Percentiles rank a stretch among this genome's conserved stretches.
phyloP scores from a whole-genome alignment of 2,113 vertebrate species.

The Pitta sordida region DNA sequence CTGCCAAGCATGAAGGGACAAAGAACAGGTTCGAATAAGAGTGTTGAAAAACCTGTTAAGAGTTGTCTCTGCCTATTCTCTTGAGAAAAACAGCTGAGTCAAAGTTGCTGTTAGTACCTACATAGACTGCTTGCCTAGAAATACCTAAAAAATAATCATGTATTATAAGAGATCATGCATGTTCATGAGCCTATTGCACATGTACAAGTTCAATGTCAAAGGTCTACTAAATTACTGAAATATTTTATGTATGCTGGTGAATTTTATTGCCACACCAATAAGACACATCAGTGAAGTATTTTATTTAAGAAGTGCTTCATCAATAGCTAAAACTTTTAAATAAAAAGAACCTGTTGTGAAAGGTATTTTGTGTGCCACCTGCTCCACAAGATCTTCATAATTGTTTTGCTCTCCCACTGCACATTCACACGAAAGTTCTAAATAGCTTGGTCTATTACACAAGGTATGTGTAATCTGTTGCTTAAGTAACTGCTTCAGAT shows the following conservation, averaged over 20 bases:
- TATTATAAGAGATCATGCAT: not conserved
- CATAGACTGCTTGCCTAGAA: not conserved
- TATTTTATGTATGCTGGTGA: not conserved
- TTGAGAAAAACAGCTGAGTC: not conserved
- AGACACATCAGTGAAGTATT: not conserved
- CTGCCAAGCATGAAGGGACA: not conserved
- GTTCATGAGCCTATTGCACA: not conserved
- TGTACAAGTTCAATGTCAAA: not conserved
- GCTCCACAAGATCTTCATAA: not conserved
- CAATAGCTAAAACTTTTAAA: not conserved
- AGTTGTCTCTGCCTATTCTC: not conserved
- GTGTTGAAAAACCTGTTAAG: not conserved
- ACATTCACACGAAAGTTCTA: not conserved
- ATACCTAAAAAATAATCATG: not conserved
- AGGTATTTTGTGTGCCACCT: not conserved
- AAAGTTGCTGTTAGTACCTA: not conserved
- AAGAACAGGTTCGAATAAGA: not conserved
- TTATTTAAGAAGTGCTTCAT: not conserved
- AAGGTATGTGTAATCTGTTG: not conserved
- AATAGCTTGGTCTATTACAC: not conserved
- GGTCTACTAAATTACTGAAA: not conserved
- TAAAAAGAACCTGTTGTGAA: not conserved
- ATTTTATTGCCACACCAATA: not conserved
- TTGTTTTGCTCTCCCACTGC: not conserved
- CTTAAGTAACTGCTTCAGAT: not conserved